Evolutionary conservation across 2,888 invertebrate genomes (phyloP), one percentile per base, ranked within the genome.

Genomic region (Cyaniris semiargus): DNA sequence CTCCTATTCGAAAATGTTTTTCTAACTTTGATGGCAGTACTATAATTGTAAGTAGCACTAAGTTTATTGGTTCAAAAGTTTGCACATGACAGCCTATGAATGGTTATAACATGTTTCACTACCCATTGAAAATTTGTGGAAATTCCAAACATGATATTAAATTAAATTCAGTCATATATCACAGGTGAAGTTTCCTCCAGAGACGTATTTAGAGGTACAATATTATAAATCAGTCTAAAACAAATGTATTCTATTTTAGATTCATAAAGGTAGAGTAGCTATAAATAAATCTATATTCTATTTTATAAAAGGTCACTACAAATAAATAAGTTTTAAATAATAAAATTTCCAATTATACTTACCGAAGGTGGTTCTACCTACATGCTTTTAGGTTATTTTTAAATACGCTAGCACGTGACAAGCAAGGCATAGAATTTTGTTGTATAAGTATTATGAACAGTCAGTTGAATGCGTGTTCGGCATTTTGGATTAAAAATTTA

Each of bases 151-250:
- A 66, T 5, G 10, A 27, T 31, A 31, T 66, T 15, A 21, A 66
- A 66, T 66, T 66, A 66, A 66, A 27, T 66, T 66, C 66, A 66
- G 15, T 27, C 23, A 60, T 58, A 58, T 66, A 66, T 66, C 21
- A 6, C 27, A 27, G 27, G 66, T 31, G 15, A 66, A 66, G 66
- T 66, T 66, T 27, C 15, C 66, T 27, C 27, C 13, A 23, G 31
- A 31, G 31, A 60, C 58, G 58, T n/a, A n/a, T 60, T 23, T 3
- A 60, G 23, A 60, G 27, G 10, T 66, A 56, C 15, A 15, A 15
- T 48, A 48, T 18, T 18, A 66, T 66, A 15, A 18, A 66, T 66
- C 13, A 27, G 18, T 66, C 2, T 15, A 4, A 27, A 66, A 66
- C 27, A 66, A 21, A 58, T 13, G 23, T 23, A 13, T 21, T 21